These are phyloP conservation scores for Malthinus flaveolus DNA, from an alignment of 2,888 invertebrate species.

Conservation along the genomic window DNA sequence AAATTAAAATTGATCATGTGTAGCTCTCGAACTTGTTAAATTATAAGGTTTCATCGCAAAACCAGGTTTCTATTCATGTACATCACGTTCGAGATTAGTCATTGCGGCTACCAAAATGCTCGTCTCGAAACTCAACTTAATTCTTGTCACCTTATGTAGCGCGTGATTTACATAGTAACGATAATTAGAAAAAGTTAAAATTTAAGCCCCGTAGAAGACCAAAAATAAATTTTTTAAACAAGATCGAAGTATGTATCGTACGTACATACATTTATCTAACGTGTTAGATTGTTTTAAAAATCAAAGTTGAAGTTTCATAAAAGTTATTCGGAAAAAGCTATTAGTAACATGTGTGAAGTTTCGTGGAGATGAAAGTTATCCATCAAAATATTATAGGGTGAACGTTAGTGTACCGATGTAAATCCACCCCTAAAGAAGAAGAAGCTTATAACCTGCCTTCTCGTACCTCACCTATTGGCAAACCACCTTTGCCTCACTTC, in stretches of 20 bases:
- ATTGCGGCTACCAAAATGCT: constrained; percentile 36
- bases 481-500: constrained; percentile 32
- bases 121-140: constrained; percentile 33
- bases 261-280: no score
- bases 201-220: not conserved
- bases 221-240: not conserved
- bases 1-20: constrained; percentile 27
- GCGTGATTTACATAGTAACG: constrained; percentile 18
- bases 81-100: constrained; percentile 51
- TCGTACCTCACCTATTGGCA: constrained; percentile 39
- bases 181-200: constrained; percentile 15
- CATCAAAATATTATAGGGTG: constrained; percentile 33
- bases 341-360: constrained; percentile 8
- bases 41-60: constrained; percentile 48
- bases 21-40: constrained; percentile 45
- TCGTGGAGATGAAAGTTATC: constrained; percentile 13
- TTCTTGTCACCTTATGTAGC: constrained; percentile 24
- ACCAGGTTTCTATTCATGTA: constrained; percentile 43
- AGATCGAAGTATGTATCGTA: no score
- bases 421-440: constrained; percentile 36
- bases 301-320: constrained; percentile 6
- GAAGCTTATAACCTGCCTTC: constrained; percentile 38
- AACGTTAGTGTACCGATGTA: constrained; percentile 36
- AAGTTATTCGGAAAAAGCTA: constrained; percentile 2
- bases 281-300: constrained; percentile 12